Evolutionary conservation across 2,888 invertebrate genomes (phyloP).

Genomic region (Prosapia bicincta): DNA sequence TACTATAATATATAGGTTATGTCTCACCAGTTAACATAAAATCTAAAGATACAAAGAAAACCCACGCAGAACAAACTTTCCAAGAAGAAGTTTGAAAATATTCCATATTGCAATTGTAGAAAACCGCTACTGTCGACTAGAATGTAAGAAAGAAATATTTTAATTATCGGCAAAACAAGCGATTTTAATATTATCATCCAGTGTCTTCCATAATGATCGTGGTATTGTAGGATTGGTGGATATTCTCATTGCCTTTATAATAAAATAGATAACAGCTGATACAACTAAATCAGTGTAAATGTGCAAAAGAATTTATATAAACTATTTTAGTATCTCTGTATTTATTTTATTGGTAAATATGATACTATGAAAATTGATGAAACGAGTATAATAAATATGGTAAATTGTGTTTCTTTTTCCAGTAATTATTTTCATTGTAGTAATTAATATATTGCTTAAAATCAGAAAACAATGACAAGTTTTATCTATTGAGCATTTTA

Average conservation of each 20-base stretch:
- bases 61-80: slow-evolving; percentile 37
- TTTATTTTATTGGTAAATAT: no score
- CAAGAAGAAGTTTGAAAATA: slow-evolving; percentile 35
- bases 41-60: slow-evolving; percentile 36
- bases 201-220: slow-evolving; percentile 27
- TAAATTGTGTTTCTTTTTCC: no score
- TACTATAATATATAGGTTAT: slow-evolving; percentile 21
- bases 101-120: slow-evolving; percentile 30
- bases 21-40: slow-evolving; percentile 32
- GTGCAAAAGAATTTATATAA: no score
- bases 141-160: not conserved
- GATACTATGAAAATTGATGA: no score
- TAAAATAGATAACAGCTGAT: not conserved
- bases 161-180: not conserved
- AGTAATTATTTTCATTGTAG: no score
- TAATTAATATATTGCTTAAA: no score
- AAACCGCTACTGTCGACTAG: not conserved
- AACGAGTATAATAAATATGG: no score
- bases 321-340: no score
- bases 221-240: slow-evolving; percentile 34
- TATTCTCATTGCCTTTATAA: slow-evolving; percentile 6
- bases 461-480: no score
- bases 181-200: slow-evolving; percentile 9
- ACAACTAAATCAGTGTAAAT: no score
- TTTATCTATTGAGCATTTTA: no score